Base-by-base conservation (phyloP, 2,888 invertebrate genomes). In the Notodonta ziczac region DNA sequence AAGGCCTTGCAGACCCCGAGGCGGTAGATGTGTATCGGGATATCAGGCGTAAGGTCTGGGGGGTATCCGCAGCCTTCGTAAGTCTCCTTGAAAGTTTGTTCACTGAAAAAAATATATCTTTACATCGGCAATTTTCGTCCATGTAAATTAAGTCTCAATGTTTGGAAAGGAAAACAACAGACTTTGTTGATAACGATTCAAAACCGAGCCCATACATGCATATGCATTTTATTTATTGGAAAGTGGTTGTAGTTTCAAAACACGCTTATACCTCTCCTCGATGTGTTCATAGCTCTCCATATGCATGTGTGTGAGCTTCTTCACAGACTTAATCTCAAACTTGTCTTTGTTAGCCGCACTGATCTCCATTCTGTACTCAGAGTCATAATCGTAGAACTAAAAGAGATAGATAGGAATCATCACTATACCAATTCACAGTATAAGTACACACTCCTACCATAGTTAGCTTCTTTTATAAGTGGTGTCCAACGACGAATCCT, bases 1-100 rank as follows among this genome's bases (percentile, higher is more conserved):
- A 97, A 78, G 0, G 96, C 94, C 59, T 97, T 94, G 82, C 98
- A 98, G 81, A 98, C 95, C 0, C 97, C 95, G 69, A 96, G 95
- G 44, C 97, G 94, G 85, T 95, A 98, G 7, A 97, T 81, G 24
- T 94, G 87, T 70, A 97, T 93, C 0, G 87, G 84, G 0, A 90
- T 91, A 0, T 91, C 94, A 54, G 90, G 87, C 9, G 87, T 87
- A 51, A 98, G 77, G 57, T 95, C 90, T 0, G 94, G 89, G 0
- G 97, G 96, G 76, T 96, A 97, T 0, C 96, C 86, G 0, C 95
- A 94, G 0, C 97, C 97, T 83, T 97, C 97, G 66, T 96, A 96
- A 0, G 95, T 87, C 10, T 97, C 96, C 70, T 94, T 94, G 16
- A 97, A 90, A 12, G 67, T 76, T 59, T 66, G 61, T 16, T 53